phyloP scores from a whole-genome alignment of 2,113 vertebrate species.

The Dasyprocta punctata region DNA sequence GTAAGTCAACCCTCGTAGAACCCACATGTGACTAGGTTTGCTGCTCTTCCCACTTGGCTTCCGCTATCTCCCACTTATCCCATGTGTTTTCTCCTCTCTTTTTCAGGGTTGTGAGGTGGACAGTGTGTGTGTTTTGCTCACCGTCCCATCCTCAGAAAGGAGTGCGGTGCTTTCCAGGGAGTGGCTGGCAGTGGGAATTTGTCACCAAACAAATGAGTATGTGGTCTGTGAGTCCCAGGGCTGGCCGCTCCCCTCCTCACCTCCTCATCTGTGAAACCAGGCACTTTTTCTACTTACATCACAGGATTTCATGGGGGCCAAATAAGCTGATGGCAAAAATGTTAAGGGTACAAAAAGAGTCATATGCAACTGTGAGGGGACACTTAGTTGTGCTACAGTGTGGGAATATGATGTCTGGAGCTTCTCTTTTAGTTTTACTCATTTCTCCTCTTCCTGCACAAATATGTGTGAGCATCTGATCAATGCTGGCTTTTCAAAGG shows the following conservation, averaged over 20 bases:
- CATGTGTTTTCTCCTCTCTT: not conserved
- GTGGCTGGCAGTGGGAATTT: not conserved
- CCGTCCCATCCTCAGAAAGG: not conserved
- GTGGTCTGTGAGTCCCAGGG: fast-evolving
- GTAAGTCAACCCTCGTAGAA: not conserved
- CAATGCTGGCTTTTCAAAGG: not conserved
- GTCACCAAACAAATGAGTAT: not conserved
- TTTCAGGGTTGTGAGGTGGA: not conserved
- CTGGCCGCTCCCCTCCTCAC: not conserved
- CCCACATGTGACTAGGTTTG: not conserved
- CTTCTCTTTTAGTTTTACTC: not conserved
- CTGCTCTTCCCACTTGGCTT: not conserved
- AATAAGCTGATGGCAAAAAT: not conserved
- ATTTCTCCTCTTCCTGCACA: not conserved
- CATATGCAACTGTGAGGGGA: not conserved
- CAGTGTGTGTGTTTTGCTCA: not conserved
- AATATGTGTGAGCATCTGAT: not conserved
- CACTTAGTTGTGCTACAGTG: not conserved
- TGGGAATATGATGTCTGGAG: not conserved
- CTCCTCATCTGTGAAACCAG: not conserved
- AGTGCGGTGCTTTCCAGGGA: not conserved
- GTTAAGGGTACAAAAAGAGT: not conserved
- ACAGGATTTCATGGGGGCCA: not conserved
- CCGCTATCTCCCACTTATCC: not conserved
- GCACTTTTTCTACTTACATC: not conserved